A percentile compares a stretch with the other conserved stretches of the same genome.
Conservation (phyloP, 1,140 invertebrate species). For the Pachypeltis micranthus region DNA sequence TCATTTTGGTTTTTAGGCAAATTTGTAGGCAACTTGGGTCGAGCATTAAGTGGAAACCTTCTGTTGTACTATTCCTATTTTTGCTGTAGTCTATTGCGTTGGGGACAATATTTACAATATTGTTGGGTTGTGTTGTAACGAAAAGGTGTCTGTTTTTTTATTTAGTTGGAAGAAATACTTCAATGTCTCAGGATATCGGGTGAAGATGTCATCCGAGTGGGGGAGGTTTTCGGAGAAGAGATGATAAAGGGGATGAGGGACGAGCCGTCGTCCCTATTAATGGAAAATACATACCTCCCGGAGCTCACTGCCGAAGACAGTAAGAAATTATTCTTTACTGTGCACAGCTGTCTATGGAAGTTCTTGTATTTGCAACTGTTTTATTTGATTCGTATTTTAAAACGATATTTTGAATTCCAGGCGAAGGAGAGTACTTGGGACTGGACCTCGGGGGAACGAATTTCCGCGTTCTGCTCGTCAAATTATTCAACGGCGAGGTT, state of each 20-base stretch:
- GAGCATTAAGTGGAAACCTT: neutral
- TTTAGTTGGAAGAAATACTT: conserved; percentile 37
- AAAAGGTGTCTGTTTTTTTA: conserved; percentile 10
- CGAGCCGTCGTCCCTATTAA: conserved; percentile 45
- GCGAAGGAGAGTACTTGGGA: conserved; percentile 58
- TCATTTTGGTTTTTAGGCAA: neutral
- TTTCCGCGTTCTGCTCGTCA: conserved; percentile 57
- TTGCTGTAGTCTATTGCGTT: no score
- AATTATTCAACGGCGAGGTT: conserved; percentile 39
- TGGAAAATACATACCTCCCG: conserved; percentile 55
- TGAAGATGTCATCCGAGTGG: conserved; percentile 35
- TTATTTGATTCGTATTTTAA: neutral
- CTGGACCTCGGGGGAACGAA: conserved; percentile 72
- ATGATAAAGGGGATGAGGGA: conserved; percentile 44
- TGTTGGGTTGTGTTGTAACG: neutral
- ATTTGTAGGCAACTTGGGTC: neutral
- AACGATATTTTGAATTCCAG: conserved; percentile 34
- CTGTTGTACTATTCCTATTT: neutral
- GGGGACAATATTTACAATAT: neutral
- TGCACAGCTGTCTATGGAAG: neutral
- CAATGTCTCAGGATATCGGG: conserved; percentile 34
- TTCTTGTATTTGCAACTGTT: neutral
- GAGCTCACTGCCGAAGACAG: conserved; percentile 48
- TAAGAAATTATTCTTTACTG: conserved; percentile 25
- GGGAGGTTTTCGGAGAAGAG: conserved; percentile 42